Base-by-base conservation (phyloP, 2,888 invertebrate species). In the Belgica antarctica region DNA sequence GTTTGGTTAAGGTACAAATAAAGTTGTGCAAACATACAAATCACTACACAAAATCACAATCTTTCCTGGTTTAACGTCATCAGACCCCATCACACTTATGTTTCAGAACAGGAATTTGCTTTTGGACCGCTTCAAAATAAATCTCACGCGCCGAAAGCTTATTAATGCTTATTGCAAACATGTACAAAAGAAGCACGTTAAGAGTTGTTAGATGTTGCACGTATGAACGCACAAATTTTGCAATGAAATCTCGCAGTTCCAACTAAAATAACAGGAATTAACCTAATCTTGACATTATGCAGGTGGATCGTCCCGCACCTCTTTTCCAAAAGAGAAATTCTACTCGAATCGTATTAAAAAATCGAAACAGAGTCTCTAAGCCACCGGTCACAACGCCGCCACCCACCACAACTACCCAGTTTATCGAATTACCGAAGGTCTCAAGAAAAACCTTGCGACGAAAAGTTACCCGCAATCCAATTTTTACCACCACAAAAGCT, bases 1-100 rank as follows among this genome's bases (percentile, higher is more conserved):
- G 17, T 66, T 66, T 66, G 65, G 65, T 47, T 47, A 66, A 66
- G 65, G 65, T 66, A 66, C 65, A 66, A 66, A 66, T 66, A 66
- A 66, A 66, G 65, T 66, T 66, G 65, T 66, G 62, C 62, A 62
- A 52, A n/a, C 52, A 19, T 52, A 52, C 19, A 52, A 52, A 10
- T 22, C 52, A 52, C 52, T 52, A 52, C 52, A 52, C 52, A 19
- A 61, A 61, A 17, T 57, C 61, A 61, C 15, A 61, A 8, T 52
- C n/a, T 15, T n/a, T 52, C 19, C 22, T 17, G 52, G 61, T 61
- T 61, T 61, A n/a, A 61, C 10, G 24, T 61, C 61, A 24, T 10
- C 57, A 10, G 2, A 5, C 52, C 17, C 41, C 3, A 52, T 31
- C 31, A 41, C 41, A 41, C 41, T n/a, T 52, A n/a, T 5, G 52